Conservation (phyloP, 2,113 vertebrate species). For the Phylloscopus trochiloides region DNA sequence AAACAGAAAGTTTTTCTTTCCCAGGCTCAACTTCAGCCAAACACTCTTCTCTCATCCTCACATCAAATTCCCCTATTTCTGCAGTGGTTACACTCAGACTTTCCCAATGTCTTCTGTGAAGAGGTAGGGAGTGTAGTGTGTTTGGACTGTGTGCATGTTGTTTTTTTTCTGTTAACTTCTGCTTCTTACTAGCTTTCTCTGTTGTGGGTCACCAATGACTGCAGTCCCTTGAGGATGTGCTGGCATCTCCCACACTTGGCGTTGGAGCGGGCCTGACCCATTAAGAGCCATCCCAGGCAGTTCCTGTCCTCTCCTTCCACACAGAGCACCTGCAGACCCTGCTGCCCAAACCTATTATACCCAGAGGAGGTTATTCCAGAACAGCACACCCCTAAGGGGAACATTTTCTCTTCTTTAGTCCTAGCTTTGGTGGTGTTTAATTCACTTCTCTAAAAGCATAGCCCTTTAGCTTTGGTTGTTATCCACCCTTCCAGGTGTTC, state of each 20-base stretch:
- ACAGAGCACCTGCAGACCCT: background rate
- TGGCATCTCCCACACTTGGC: rapidly evolving
- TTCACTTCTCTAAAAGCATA: background rate
- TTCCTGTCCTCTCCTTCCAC: background rate
- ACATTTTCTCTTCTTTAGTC: background rate
- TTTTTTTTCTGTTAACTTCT: background rate
- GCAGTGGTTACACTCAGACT: rapidly evolving
- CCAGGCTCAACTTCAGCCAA: background rate
- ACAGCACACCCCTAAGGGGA: background rate
- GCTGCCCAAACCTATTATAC: background rate
- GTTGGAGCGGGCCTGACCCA: rapidly evolving
- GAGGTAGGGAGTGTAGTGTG: rapidly evolving
- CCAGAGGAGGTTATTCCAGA: background rate
- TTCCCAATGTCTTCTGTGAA: background rate
- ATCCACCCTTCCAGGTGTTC: background rate
- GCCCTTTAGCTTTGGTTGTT: background rate
- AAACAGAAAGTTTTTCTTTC: background rate
- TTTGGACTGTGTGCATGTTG: background rate
- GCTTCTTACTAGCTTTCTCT: background rate
- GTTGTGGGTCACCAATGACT: background rate
- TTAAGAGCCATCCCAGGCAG: background rate
- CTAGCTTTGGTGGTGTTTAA: background rate
- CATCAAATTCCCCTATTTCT: background rate
- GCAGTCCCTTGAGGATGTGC: background rate
- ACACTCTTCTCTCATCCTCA: background rate